Base-by-base conservation (phyloP, 1,140 invertebrate species). In the Drosophila nasuta region DNA sequence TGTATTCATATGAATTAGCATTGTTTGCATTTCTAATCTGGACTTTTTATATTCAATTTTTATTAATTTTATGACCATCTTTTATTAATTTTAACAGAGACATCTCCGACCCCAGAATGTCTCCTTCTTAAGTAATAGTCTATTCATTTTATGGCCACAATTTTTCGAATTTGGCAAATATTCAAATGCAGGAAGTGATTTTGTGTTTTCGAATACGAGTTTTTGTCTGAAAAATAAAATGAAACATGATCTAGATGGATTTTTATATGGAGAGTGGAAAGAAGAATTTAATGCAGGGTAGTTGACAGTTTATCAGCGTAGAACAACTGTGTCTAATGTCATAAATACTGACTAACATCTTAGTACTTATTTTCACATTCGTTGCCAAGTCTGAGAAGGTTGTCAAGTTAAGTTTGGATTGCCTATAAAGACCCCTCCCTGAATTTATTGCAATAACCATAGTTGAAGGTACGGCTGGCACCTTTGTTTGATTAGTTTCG, bases 51-150 rank as follows among this genome's bases (percentile, higher is more conserved):
- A 15, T 48, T 43, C 25, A 20, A 56, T 38, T 38, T 38, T 54
- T 56, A 56, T 38, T 38, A 56, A 56, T 56, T 56, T 56, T 41
- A 56, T n/a, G 13, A 28, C 20, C 58, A 20, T 17, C 15, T 56
- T 56, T 56, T 38, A 56, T 56, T 35, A 56, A 56, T 38, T 17
- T 38, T 56, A 56, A 56, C 15, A 56, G 52, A 56, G 51, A 52
- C 51, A 52, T 52, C 51, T 28, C 25, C 51, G n/a, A 52, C 28
- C 48, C 28, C 28, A 13, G 7, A 52, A 52, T 52, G 17, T 52
- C 25, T 52, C 28, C 25, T 52, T 52, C 51, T 52, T 52, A 52
- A 52, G 51, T 52, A 33, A 52, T 52, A 33, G 25, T 52, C 25
- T 33, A 52, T 52, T 25, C 11, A 52, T 52, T 52, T 52, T 52